Evolutionary conservation across 2,113 vertebrate genomes (phyloP), one percentile per base, ranked within the genome.

Genomic region (Dromaius novaehollandiae): DNA sequence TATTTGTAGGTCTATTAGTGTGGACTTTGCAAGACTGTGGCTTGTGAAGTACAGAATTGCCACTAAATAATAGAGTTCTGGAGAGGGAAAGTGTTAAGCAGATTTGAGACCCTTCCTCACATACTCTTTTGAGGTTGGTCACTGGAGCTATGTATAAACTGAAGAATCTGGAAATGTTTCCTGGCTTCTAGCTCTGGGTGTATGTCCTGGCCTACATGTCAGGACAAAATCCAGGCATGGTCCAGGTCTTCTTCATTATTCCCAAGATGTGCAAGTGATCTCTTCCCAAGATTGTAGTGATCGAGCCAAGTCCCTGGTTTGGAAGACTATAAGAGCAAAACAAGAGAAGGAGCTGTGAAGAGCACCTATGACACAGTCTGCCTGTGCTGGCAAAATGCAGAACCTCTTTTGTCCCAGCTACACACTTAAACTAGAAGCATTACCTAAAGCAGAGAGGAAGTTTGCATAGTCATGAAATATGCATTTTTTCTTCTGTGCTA

Each of bases 401-500:
- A 70, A 51, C 36, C 25, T 87, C 22, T 51, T 3, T 83, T 73
- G 61, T 55, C 30, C 36, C 75, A 82, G 1, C 11, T 50, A 34
- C 2, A 2, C 56, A 19, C 28, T 61, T 25, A 69, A 28, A n/a
- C 40, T 56, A 77, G 68, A 70, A 86, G 20, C 0, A 0, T 53
- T 40, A 53, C 36, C 40, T 63, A 50, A 87, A 40, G 30, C 65
- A 71, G 55, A 20, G 34, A 75, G 16, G 64, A 90, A 75, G 13
- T 25, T 55, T 48, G 5, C 9, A 6, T 50, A 24, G 10, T 82
- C 25, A 28, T 36, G 12, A 51, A 69, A 40, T 83, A 34, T 46
- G 20, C 11, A 6, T 26, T 6, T 1, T 51, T 42, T 91, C 12
- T 85, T 71, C 50, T 5, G 0, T 0, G 8, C 38, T 42, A 40